These are phyloP conservation scores for Agrotis puta DNA, from an alignment of 2,888 invertebrate genomes.

Conservation along the genomic window DNA sequence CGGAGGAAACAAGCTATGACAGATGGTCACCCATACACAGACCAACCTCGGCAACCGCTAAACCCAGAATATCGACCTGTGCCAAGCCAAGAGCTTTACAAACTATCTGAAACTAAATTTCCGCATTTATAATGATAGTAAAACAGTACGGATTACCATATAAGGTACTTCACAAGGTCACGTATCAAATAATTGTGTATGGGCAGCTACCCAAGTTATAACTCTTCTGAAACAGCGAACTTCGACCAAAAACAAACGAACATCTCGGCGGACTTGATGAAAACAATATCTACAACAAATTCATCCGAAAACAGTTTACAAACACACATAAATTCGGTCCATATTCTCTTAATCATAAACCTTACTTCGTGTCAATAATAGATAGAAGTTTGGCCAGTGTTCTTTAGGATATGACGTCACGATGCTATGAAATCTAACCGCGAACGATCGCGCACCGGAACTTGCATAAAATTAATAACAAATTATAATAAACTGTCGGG, in stretches of 20 bases:
- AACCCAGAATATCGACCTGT: too few species aligned
- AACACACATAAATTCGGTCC: constrained; percentile 37
- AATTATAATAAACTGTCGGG: constrained; percentile 37
- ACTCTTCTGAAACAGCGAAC: constrained; percentile 15
- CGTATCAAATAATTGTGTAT: background rate
- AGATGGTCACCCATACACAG: too few species aligned
- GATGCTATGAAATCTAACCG: constrained; percentile 58
- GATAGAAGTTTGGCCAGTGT: constrained; percentile 43
- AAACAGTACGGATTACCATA: too few species aligned
- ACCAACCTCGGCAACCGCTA: too few species aligned
- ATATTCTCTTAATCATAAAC: constrained; percentile 42
- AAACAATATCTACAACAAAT: constrained; percentile 33
- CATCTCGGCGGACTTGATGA: constrained; percentile 6
- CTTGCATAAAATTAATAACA: constrained; percentile 58
- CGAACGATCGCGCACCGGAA: constrained; percentile 60
- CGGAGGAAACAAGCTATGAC: too few species aligned
- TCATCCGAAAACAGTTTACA: constrained; percentile 29
- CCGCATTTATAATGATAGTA: too few species aligned
- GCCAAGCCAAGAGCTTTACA: too few species aligned
- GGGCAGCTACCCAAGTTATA: constrained; percentile 32
- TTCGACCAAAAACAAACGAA: constrained; percentile 37
- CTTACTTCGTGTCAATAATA: constrained; percentile 41
- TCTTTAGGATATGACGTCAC: constrained; percentile 61
- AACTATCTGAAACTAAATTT: too few species aligned
- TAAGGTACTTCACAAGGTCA: too few species aligned